A percentile compares a stretch with the other conserved stretches of the same genome.
phyloP scores from a whole-genome alignment of 2,888 invertebrate genomes.

The Isotomurus palustris region DNA sequence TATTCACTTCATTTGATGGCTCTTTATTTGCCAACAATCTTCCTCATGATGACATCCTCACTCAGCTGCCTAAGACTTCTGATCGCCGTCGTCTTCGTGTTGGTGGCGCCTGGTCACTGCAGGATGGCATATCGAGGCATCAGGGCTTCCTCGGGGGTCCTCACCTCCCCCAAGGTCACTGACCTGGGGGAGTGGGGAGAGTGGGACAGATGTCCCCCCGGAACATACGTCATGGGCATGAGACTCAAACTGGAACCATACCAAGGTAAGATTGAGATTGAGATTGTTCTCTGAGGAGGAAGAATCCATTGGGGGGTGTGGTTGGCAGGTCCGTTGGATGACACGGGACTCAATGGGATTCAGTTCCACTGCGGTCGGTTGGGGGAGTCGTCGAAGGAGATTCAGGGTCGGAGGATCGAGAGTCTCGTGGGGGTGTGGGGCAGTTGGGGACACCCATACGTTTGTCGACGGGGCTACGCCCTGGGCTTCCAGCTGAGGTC shows the following conservation, averaged over 20 bases:
- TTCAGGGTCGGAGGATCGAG: slow-evolving; percentile 22
- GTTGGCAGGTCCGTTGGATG: slow-evolving; percentile 22
- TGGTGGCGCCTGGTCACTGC: too few relatives aligned
- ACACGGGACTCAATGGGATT: slow-evolving; percentile 30
- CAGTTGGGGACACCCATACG: slow-evolving; percentile 28
- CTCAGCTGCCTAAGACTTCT: too few relatives aligned
- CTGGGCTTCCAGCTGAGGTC: slow-evolving; percentile 40
- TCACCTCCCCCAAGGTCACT: slow-evolving; percentile 32
- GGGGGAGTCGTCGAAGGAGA: slow-evolving; percentile 10
- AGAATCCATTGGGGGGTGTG: too few relatives aligned
- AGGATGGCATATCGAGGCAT: too few relatives aligned
- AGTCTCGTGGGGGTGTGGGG: slow-evolving; percentile 38
- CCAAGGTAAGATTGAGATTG: slow-evolving; percentile 20
- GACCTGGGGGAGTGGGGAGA: slow-evolving; percentile 41
- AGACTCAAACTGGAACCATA: slow-evolving; percentile 30
- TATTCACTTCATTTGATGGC: too few relatives aligned
- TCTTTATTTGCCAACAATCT: too few relatives aligned
- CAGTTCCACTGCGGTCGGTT: slow-evolving; percentile 21
- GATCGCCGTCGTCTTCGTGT: too few relatives aligned
- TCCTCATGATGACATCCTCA: too few relatives aligned
- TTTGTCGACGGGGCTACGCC: slow-evolving; percentile 31
- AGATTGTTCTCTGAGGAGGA: too few relatives aligned
- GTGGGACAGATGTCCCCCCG: slow-evolving; percentile 26
- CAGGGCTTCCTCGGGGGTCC: neutral
- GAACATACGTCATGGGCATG: slow-evolving; percentile 35